Percentiles rank a stretch among this genome's conserved stretches.
Evolutionary conservation across 2,113 vertebrate genomes (phyloP).

Genomic region (Campylomormyrus numenius): DNA sequence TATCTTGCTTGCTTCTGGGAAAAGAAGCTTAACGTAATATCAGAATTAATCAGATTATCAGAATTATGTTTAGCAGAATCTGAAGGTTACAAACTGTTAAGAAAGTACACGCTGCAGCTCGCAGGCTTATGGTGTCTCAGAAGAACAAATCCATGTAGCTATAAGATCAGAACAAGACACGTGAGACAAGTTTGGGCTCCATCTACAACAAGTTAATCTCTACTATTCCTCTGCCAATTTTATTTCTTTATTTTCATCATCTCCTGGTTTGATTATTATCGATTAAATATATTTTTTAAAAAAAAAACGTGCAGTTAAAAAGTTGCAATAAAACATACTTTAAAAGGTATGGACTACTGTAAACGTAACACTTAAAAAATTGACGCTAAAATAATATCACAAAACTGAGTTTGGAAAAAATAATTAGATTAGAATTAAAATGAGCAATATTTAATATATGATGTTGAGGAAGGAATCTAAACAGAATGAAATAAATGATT

Average conservation of each 20-base stretch:
- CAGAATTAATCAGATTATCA: neutral
- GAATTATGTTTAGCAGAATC: conserved; percentile 38
- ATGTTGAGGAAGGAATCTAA: neutral
- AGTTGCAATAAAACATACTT: neutral
- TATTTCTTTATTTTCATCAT: neutral
- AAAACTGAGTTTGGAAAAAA: neutral
- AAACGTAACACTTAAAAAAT: neutral
- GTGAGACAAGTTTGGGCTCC: neutral
- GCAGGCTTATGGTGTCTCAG: conserved; percentile 11
- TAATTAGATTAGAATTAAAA: neutral
- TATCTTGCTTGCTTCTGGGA: neutral
- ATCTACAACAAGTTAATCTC: neutral
- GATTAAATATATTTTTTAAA: neutral
- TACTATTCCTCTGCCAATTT: neutral
- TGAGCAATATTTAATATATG: neutral
- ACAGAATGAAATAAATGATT: neutral
- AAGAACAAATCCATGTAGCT: neutral
- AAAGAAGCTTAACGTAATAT: neutral
- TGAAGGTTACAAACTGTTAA: conserved; percentile 46
- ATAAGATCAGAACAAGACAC: neutral
- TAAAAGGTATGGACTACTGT: neutral
- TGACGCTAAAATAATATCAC: neutral
- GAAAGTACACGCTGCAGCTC: conserved; percentile 41
- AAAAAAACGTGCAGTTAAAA: neutral
- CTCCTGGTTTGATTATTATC: neutral